Base-by-base conservation (phyloP, 2,797 vertebrate species). In the Macroramphosus scolopax region DNA sequence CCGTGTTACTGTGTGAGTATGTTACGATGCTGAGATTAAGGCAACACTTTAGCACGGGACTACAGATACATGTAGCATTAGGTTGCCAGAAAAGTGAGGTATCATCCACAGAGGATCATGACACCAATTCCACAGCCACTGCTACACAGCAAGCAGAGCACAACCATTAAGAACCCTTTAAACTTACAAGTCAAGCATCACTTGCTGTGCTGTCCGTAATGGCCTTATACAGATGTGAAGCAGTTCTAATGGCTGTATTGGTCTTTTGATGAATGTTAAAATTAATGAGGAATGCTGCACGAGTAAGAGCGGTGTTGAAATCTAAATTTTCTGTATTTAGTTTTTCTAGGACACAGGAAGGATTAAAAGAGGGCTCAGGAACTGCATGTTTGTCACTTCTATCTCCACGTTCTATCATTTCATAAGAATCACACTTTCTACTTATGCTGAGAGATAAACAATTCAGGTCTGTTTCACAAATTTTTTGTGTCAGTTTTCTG, bases 401-500 rank as follows among this genome's bases (percentile, higher is more conserved):
- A 22, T 22, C 20, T 80, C 71, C 54, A 46, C n/a, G 61, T 68
- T 84, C 72, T 60, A 72, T 80, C 62, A 68, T 68, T 86, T 88
- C 50, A 69, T 68, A 59, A 82, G 76, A 88, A 78, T 85, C 69
- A 67, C 75, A 72, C 75, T 80, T 85, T 86, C 73, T 59, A 50
- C 74, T 80, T 71, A 71, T 85, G 81, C 80, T 47, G 52, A 58
- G 70, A 64, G 71, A 82, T 71, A 80, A 89, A 88, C 82, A 86
- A 72, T 82, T 84, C 72, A 79, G 62, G 77, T 73, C 76, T 24
- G 67, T 81, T 87, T 79, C 71, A 77, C 71, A 74, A 75, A 85
- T 85, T 85, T 88, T 88, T 79, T 85, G 60, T 84, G 84, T 78
- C 88, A 78, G 75, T 89, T 89, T 90, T 89, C 85, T 89, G 87